Conservation (phyloP, 30 jellyfish, hydroid and myxozoan genomes). For the Aurelia coerulea region DNA sequence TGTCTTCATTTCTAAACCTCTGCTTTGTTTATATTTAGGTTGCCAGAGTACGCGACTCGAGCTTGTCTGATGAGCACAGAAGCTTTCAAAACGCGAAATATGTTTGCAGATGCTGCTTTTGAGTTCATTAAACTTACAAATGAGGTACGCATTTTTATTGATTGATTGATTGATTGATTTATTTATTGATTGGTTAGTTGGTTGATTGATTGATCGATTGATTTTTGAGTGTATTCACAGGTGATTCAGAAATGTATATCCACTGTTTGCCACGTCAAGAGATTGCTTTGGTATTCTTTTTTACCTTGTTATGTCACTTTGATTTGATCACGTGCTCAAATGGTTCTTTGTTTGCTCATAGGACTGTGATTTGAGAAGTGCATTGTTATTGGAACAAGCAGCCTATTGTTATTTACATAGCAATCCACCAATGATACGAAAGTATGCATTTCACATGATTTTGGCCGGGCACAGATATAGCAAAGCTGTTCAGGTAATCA, state of each 20-base stretch:
- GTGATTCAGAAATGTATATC: background rate
- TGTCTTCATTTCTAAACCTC: background rate
- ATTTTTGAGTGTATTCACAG: background rate
- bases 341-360: background rate
- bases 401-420: slow-evolving; percentile 92
- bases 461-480: slow-evolving; percentile 96
- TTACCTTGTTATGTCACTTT: too few species aligned
- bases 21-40: slow-evolving; percentile 22
- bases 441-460: slow-evolving; percentile 95
- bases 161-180: background rate
- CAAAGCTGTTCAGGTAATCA: slow-evolving; percentile 88
- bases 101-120: slow-evolving; percentile 90
- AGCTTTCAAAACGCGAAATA: slow-evolving; percentile 64
- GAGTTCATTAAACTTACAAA: slow-evolving; percentile 90
- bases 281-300: too few species aligned
- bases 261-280: too few species aligned
- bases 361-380: slow-evolving; percentile 96
- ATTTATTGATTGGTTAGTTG: too few species aligned
- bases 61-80: slow-evolving; percentile 95
- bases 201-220: too few species aligned
- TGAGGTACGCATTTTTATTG: slow-evolving; percentile 60
- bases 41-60: slow-evolving; percentile 92
- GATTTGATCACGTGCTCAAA: too few species aligned
- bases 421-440: slow-evolving; percentile 86
- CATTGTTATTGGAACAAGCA: slow-evolving; percentile 90